phyloP scores from a whole-genome alignment of 2,797 vertebrate species.

The Poecilia velifera region DNA sequence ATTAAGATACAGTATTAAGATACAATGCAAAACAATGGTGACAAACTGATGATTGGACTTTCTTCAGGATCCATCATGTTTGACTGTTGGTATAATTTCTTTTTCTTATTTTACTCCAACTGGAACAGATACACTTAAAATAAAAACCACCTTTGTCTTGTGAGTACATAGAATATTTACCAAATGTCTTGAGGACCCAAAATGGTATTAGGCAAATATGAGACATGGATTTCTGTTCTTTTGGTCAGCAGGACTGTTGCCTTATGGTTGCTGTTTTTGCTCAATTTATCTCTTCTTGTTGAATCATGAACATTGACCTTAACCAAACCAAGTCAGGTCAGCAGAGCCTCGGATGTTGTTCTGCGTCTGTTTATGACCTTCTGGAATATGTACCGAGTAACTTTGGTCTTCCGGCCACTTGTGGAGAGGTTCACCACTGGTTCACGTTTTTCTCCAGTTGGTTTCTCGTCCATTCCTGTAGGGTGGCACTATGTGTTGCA shows the following conservation, averaged over 20 bases:
- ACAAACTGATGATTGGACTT: neutral
- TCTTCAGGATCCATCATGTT: neutral
- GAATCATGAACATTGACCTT: neutral
- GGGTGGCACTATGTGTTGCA: neutral
- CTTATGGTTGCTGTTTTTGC: neutral
- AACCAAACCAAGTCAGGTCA: neutral
- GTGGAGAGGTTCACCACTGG: too few relatives aligned
- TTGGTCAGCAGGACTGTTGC: neutral
- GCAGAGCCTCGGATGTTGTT: neutral
- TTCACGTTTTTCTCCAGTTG: neutral
- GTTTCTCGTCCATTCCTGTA: neutral
- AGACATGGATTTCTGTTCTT: neutral
- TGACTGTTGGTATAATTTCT: neutral
- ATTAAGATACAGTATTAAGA: too few relatives aligned
- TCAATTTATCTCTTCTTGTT: neutral
- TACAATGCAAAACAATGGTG: neutral
- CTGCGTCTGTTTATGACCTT: neutral
- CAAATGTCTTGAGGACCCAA: too few relatives aligned
- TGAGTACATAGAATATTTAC: too few relatives aligned
- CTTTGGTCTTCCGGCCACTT: neutral
- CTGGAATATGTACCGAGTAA: neutral
- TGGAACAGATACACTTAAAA: too few relatives aligned
- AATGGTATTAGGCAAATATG: neutral
- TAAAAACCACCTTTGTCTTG: too few relatives aligned
- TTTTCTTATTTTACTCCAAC: neutral